Evolutionary conservation across 2,113 vertebrate genomes (phyloP), one percentile per base, ranked within the genome.

Genomic region (Cinclus cinclus): DNA sequence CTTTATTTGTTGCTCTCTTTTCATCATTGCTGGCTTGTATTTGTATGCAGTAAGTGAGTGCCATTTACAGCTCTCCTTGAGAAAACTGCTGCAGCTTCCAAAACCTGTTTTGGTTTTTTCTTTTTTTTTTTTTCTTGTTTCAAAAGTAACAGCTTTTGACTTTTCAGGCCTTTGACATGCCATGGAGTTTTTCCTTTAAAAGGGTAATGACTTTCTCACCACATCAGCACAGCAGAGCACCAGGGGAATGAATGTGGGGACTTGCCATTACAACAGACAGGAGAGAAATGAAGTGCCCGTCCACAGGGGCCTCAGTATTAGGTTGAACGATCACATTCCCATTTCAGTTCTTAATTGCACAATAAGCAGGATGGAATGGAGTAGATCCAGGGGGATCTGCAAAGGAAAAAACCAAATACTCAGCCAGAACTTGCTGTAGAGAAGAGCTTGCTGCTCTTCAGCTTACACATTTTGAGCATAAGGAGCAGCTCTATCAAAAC

Each of bases 11-110:
- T 88, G 58, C 28, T 60, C 95, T 95, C 78, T 94, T 92, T 82
- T 93, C 85, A 64, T 81, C 44, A 6, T 73, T 23, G 22, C 64
- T 79, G 53, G 25, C 69, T 78, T 67, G 77, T 60, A 25, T 92
- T 90, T 88, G 90, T 75, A 92, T 50, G 76, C 93, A 82, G 31
- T 27, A 78, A 87, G 28, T 71, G 30, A 87, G 28, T 71, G 30
- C 69, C 69, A 58, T 90, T 92, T 93, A 64, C 83, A 96, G 73
- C 68, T 88, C 92, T 89, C 95, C 92, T 92, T 96, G 93, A 92
- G 76, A 87, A 93, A 93, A 90, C 15, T 49, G 69, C 76, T 50
- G 28, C 30, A 50, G 73, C 41, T 68, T 94, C 92, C 90, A 94
- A 84, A 92, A 75, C n/a, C 33, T 52, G n/a, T 22, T 87, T 90